Percentiles rank a stretch among this genome's conserved stretches.
Conservation (phyloP, 2,888 invertebrate species). For the Endotricha flammealis region DNA sequence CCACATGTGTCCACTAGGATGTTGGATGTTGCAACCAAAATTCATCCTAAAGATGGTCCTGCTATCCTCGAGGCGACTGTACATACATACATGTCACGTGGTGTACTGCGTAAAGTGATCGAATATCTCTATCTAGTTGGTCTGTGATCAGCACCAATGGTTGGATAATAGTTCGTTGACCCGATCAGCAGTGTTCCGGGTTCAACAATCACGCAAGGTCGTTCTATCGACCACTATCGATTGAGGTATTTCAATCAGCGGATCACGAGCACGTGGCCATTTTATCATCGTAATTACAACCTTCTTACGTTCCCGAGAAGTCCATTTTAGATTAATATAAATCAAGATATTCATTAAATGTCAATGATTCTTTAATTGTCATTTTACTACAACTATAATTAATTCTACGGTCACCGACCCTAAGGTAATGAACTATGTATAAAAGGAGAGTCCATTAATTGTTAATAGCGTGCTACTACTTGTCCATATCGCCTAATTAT, state of each 20-base stretch:
- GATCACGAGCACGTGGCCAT: slow-evolving; percentile 30
- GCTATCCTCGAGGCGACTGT: no score
- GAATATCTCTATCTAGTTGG: no score
- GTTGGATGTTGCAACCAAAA: no score
- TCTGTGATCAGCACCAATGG: no score
- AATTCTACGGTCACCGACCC: slow-evolving; percentile 7
- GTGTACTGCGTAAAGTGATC: no score
- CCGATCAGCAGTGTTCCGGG: slow-evolving; percentile 63
- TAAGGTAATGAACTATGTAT: slow-evolving; percentile 4
- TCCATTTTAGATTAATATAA: neutral
- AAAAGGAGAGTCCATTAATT: slow-evolving; percentile 1
- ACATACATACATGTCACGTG: no score
- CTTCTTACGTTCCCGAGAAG: slow-evolving; percentile 15
- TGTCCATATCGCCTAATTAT: neutral
- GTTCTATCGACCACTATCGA: slow-evolving; percentile 35
- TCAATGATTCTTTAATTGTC: slow-evolving; percentile 26
- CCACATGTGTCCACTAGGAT: no score
- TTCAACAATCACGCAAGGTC: slow-evolving; percentile 66
- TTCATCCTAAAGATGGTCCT: no score
- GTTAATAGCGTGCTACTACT: slow-evolving; percentile 2
- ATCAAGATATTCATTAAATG: neutral
- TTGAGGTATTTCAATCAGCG: slow-evolving; percentile 35
- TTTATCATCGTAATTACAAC: slow-evolving; percentile 18
- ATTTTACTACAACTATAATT: slow-evolving; percentile 32
- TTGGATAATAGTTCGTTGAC: slow-evolving; percentile 52